phyloP scores from a whole-genome alignment of 2,113 vertebrate species.

The Eptatretus burgeri region DNA sequence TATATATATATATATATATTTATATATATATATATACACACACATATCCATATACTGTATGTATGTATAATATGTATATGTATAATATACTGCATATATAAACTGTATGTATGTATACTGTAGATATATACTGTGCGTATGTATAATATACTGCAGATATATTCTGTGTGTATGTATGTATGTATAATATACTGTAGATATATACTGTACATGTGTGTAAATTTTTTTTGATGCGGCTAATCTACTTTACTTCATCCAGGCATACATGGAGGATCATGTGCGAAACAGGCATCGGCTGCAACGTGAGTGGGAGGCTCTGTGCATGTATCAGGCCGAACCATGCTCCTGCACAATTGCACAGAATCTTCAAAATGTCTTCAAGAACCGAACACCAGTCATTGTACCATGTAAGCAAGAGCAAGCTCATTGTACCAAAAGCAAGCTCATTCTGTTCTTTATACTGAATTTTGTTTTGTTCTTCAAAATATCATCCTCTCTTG shows the following conservation, averaged over 20 bases:
- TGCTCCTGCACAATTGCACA: slow-evolving; percentile 32
- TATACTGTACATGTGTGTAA: neutral
- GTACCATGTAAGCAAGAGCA: slow-evolving; percentile 43
- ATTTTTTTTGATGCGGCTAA: neutral
- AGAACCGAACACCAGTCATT: slow-evolving; percentile 45
- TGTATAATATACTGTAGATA: slow-evolving; percentile 1
- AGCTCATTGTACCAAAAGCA: slow-evolving; percentile 1
- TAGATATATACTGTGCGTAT: neutral
- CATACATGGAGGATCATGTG: slow-evolving; percentile 93
- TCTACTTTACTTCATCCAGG: slow-evolving; percentile 17
- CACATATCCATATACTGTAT: too few species aligned
- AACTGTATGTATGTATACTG: too few species aligned
- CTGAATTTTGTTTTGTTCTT: too few species aligned
- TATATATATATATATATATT: too few species aligned
- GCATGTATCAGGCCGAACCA: slow-evolving; percentile 75
- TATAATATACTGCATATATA: too few species aligned
- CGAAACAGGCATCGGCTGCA: slow-evolving; percentile 60
- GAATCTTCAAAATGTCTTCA: slow-evolving; percentile 40
- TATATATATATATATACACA: too few species aligned
- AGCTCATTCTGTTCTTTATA: neutral
- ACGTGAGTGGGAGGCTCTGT: slow-evolving; percentile 81
- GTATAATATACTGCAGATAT: neutral
- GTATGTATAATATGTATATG: too few species aligned
- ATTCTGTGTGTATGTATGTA: neutral
- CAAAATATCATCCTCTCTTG: too few species aligned